Evolutionary conservation across 2,797 vertebrate species (phyloP).

Genomic region (Dipus sagitta): DNA sequence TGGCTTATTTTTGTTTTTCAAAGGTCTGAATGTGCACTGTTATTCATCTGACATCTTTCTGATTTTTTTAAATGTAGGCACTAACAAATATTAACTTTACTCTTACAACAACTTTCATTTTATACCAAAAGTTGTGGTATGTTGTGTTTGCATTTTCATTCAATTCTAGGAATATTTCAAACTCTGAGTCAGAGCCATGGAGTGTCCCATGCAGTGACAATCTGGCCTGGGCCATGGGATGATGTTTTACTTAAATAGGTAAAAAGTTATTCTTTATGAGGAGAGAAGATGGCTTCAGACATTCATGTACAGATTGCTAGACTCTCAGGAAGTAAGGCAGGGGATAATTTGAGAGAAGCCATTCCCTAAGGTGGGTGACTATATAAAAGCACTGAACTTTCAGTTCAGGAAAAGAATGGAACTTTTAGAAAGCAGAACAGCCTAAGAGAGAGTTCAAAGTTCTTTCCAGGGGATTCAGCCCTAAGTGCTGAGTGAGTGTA

Average conservation of each 20-base stretch:
- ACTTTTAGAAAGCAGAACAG: neutral
- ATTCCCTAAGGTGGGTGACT: too few species aligned
- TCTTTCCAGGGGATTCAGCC: neutral
- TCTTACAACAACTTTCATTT: too few species aligned
- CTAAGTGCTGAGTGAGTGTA: neutral
- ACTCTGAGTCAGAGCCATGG: too few species aligned
- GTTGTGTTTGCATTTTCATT: too few species aligned
- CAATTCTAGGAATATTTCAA: too few species aligned
- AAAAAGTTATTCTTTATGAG: neutral
- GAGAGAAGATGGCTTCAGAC: neutral
- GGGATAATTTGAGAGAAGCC: neutral
- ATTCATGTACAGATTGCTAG: neutral
- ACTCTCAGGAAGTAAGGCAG: neutral
- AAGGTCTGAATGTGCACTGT: too few species aligned
- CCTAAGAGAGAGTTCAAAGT: neutral
- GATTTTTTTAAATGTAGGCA: too few species aligned
- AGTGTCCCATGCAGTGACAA: too few species aligned
- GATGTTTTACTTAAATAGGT: neutral
- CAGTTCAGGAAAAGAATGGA: neutral
- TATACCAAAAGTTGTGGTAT: too few species aligned
- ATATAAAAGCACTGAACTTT: neutral
- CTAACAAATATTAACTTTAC: too few species aligned
- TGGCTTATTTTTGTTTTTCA: too few species aligned
- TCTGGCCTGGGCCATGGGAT: neutral
- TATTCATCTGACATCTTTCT: too few species aligned